Evolutionary conservation across 2,797 vertebrate genomes (phyloP).

Genomic region (Sarcophilus harrisii): DNA sequence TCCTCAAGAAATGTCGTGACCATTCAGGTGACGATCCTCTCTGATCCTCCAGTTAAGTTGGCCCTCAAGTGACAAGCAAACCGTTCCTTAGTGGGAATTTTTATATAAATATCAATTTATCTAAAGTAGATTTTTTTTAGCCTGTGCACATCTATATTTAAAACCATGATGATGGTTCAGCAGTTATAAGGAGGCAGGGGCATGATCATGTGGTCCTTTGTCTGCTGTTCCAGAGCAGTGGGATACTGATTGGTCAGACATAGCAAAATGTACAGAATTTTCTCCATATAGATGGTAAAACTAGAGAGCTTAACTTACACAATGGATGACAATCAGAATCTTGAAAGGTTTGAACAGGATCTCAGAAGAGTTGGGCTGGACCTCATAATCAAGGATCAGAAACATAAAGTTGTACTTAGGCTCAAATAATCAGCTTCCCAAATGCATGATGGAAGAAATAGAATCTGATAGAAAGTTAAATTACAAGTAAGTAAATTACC

Average conservation of each 20-base stretch:
- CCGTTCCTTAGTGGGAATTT: neutral
- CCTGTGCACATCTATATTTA: conserved; percentile 1
- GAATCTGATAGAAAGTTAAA: neutral
- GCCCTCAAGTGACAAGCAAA: conserved; percentile 47
- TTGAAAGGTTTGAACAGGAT: neutral
- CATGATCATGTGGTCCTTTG: neutral
- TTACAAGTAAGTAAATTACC: neutral
- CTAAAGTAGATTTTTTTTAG: conserved; percentile 21
- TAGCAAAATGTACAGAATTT: conserved; percentile 1
- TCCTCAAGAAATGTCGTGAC: neutral
- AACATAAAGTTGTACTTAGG: neutral
- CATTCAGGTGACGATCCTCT: neutral
- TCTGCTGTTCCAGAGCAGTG: conserved; percentile 5
- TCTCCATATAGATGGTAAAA: neutral
- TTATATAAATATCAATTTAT: neutral
- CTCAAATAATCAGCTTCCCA: neutral
- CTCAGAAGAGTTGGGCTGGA: neutral
- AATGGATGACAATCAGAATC: neutral
- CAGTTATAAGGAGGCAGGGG: neutral
- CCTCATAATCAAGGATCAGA: neutral
- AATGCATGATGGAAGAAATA: neutral
- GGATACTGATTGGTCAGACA: neutral
- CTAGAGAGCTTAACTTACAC: neutral
- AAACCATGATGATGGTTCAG: conserved; percentile 40
- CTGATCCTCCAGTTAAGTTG: conserved; percentile 37